These are phyloP conservation scores for Eretmochelys imbricata DNA, from an alignment of 2,113 vertebrate species.

Conservation along the genomic window DNA sequence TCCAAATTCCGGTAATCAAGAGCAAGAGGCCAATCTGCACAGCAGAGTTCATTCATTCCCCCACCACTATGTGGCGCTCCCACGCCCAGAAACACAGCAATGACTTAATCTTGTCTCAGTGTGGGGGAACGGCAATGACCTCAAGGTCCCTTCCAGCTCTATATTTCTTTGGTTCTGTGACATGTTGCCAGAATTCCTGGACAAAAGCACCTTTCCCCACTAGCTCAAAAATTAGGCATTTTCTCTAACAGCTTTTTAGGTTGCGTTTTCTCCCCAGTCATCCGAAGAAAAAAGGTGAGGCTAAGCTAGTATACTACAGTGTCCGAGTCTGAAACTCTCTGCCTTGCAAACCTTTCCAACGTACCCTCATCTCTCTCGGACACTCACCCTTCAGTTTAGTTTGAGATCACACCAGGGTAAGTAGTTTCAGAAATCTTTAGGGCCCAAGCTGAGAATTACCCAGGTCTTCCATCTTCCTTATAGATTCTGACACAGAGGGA, in stretches of 20 bases:
- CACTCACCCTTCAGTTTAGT: background rate
- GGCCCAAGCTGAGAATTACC: background rate
- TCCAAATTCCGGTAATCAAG: background rate
- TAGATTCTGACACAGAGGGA: fast-evolving
- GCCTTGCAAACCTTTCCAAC: background rate
- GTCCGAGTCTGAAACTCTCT: background rate
- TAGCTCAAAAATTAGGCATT: background rate
- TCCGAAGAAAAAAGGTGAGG: background rate
- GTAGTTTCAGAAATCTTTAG: background rate
- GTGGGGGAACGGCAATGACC: background rate
- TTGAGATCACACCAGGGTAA: background rate
- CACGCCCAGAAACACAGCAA: background rate
- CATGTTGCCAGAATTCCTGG: background rate
- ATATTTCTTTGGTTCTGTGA: background rate
- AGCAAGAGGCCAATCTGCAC: background rate
- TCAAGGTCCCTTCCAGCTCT: background rate
- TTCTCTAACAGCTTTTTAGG: background rate
- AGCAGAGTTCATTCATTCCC: background rate
- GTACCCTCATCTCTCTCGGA: background rate
- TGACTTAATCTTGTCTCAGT: background rate
- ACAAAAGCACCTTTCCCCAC: background rate
- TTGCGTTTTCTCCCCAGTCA: background rate
- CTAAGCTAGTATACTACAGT: background rate
- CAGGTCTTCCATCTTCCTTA: background rate
- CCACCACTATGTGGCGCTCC: fast-evolving